A percentile compares a stretch with the other conserved stretches of the same genome.
phyloP scores from a whole-genome alignment of 92 coral and sea anemone species.

The Metridium senile region DNA sequence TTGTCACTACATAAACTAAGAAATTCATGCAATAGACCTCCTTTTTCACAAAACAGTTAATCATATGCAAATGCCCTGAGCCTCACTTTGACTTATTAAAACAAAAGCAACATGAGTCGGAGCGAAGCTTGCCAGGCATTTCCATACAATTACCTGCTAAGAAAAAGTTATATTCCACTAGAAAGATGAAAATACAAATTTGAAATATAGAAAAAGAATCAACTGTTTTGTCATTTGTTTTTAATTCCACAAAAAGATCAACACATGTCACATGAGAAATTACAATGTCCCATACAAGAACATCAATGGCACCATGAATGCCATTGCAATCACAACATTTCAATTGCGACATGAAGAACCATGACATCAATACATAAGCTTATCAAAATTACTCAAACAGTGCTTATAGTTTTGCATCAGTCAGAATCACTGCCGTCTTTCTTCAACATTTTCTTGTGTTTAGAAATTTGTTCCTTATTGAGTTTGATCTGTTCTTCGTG shows the following conservation, averaged over 20 bases:
- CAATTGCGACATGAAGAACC: neutral
- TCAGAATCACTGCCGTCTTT: conserved; percentile 32
- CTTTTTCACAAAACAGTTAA: too few species aligned
- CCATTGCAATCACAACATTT: neutral
- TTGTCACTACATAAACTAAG: too few species aligned
- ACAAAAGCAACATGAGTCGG: too few species aligned
- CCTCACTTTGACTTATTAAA: too few species aligned
- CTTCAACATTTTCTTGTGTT: conserved; percentile 60
- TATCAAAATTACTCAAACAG: conserved; percentile 1
- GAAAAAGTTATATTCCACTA: too few species aligned
- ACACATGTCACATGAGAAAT: neutral
- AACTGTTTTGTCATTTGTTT: neutral
- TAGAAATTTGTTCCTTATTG: conserved; percentile 74
- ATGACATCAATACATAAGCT: neutral
- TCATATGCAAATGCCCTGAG: too few species aligned
- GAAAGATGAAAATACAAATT: too few species aligned
- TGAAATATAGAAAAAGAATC: too few species aligned
- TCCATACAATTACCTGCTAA: too few species aligned
- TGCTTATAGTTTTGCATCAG: neutral
- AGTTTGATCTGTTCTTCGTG: conserved; percentile 83
- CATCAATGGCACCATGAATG: neutral
- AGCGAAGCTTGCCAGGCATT: too few species aligned
- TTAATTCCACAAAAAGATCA: neutral
- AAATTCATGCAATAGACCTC: too few species aligned
- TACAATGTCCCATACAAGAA: neutral